Base-by-base conservation (phyloP, 1,140 invertebrate species). In the Heliconius hewitsoni region DNA sequence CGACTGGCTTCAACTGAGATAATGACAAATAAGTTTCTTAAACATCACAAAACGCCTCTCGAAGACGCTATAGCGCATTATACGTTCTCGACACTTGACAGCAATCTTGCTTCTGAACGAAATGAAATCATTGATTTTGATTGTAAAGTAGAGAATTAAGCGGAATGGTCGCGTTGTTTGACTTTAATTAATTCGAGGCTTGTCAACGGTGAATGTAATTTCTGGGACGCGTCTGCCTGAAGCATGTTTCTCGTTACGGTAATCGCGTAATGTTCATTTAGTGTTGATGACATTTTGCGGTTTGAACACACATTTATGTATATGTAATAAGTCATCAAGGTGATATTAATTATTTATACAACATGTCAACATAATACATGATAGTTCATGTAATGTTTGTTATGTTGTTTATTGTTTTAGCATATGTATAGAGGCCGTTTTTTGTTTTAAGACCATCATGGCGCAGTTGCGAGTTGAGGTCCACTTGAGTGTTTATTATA, bases 141-240 rank as follows among this genome's bases (percentile, higher is more conserved):
- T 90, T 88, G 87, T 85, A 83, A 86, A 87, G 60, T 23, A 87
- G 86, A 92, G 89, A 92, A 93, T 93, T 93, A 91, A 87, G 88
- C 86, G 87, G 87, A 90, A 93, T 88, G 89, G 82, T 90, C 87
- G 87, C 88, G 91, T 90, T 93, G 90, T 93, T 93, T 93, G 91
- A 92, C 89, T 93, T 93, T 93, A 93, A 93, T 93, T 93, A 93
- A 93, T 93, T 92, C 86, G 86, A 89, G 87, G 90, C 91, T 91
- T 93, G 92, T 93, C 92, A 93, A 93, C 91, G 88, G 87, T 83
- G 84, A 86, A 86, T 90, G 90, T 90, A 91, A 92, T 92, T 91
- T 90, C 90, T 85, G 82, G 84, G 76, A 83, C 85, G 85, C 85
- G 89, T 83, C 88, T 90, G 89, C 90, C 88, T 91, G 88, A 87